These are phyloP conservation scores for Rallus crepitans DNA, from an alignment of 2,797 vertebrate species.

Conservation along the genomic window DNA sequence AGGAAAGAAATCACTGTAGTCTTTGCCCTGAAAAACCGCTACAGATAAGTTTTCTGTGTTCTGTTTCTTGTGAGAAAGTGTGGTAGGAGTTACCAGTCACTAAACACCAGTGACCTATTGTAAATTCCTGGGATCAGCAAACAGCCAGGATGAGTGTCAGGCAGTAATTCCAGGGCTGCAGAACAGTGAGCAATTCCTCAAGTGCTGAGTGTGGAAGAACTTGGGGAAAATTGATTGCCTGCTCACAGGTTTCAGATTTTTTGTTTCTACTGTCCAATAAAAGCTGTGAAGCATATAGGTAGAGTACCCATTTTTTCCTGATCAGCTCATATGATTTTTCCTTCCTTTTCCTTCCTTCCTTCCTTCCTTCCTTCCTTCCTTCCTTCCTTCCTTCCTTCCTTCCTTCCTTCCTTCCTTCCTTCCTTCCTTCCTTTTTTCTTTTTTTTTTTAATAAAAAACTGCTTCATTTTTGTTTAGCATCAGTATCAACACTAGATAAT, in stretches of 20 bases:
- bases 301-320: neutral
- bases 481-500: neutral
- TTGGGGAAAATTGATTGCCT: conserved; percentile 1
- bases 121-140: conserved; percentile 34
- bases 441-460: neutral
- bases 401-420: no score
- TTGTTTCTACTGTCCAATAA: neutral
- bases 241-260: neutral
- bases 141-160: neutral
- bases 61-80: neutral
- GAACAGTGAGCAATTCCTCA: neutral
- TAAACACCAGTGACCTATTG: conserved; percentile 19
- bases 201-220: neutral
- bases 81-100: neutral
- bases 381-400: no score
- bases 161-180: neutral
- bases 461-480: neutral
- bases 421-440: no score
- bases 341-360: no score
- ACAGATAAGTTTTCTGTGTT: neutral
- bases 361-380: no score
- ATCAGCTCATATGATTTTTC: neutral
- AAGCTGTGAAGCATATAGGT: neutral
- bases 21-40: neutral
- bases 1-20: neutral